Evolutionary conservation across 1,140 invertebrate species (phyloP), one percentile per base, ranked within the genome.

Genomic region (Subanguina moxae): DNA sequence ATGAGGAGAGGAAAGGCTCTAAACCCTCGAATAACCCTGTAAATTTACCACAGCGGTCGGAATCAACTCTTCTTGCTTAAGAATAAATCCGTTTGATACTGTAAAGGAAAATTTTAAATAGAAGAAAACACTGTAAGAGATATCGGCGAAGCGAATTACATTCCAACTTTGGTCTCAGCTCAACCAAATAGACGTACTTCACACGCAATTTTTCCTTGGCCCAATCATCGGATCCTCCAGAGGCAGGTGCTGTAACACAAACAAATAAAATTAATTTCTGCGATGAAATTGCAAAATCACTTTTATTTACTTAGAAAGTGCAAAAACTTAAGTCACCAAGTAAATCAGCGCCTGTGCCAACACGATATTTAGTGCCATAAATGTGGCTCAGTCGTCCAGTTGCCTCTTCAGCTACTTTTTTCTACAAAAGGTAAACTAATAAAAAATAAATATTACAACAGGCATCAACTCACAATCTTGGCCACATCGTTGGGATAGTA

Each of bases 151-250:
- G 19, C 30, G 48, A 38, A 68, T 57, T 59, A 74, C 76, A 56
- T 48, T 78, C 68, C 42, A 74, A 45, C 62, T 76, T 59, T 15
- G 78, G 78, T 13, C 78, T 59, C 1, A 80, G 57, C n/a, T 80
- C 78, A 11, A 80, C 70, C 23, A 82, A 62, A 64, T 82, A 82
- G 56, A 83, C 81, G 56, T 82, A 82, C 68, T 83, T 83, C 17
- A 80, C 73, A 1, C 68, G 66, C 38, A 83, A 32, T 0, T 58
- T 72, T 23, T 74, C 72, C 63, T 82, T 82, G 1, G 80, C 80
- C 80, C 82, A 82, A 64, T 82, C 80, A 58, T 83, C 80, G 0
- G 80, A 82, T 1, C 80, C 80, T 19, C 80, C 80, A 25, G 81
- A 71, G n/a, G 80, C 80, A 9, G 80, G 80, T 13, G 78, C 80